Conservation (phyloP, 2,113 vertebrate genomes). For the Cranoglanis bouderius region DNA sequence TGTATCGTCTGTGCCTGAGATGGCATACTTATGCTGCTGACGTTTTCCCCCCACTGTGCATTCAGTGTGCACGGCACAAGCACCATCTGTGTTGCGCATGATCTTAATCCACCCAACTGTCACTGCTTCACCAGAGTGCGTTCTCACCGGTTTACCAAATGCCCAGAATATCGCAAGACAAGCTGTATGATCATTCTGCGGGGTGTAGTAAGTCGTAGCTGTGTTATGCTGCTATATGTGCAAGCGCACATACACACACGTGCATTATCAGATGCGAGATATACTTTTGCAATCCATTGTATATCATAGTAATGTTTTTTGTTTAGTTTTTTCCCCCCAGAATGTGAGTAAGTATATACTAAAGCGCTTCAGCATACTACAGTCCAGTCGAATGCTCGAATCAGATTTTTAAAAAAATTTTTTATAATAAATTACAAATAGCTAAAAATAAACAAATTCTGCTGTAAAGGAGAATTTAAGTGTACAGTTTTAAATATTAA, state of each 20-base stretch:
- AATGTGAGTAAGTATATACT: neutral
- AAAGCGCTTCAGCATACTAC: neutral
- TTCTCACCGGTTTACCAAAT: neutral
- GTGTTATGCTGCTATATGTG: neutral
- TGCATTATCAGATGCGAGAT: neutral
- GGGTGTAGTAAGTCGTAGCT: neutral
- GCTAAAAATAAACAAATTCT: no score
- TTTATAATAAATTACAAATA: no score
- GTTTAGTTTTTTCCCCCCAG: neutral
- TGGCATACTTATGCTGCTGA: neutral
- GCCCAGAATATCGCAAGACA: neutral
- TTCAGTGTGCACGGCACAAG: neutral
- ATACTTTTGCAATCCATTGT: neutral
- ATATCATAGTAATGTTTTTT: neutral
- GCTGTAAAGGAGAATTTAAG: no score
- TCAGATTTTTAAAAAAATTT: no score
- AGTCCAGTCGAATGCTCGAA: no score
- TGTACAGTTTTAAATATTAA: no score
- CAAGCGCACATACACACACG: neutral
- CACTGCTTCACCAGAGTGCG: neutral
- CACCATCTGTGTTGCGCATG: neutral
- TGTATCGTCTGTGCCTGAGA: neutral
- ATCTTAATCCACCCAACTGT: slow-evolving; percentile 5
- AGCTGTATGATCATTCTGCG: neutral
- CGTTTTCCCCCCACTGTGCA: neutral